Base-by-base conservation (phyloP, 2,888 invertebrate genomes). In the Cephus pygmeus region DNA sequence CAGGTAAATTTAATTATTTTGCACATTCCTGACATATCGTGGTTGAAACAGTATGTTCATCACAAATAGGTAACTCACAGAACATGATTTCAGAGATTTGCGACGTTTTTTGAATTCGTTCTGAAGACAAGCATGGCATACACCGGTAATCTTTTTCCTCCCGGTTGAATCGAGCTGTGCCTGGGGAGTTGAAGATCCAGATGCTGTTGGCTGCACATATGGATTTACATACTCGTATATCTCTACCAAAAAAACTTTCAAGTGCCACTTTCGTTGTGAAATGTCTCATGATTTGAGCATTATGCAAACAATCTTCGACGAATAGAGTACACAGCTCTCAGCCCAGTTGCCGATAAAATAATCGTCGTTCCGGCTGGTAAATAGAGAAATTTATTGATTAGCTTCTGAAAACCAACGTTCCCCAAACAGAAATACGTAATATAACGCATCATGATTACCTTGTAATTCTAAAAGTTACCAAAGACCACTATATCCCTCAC, bases 91-190 rank as follows among this genome's bases (percentile, higher is more conserved):
- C 56, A 73, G 34, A 75, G 77, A 73, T 76, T 80, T 79, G 73
- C 77, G 77, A 79, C 75, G 76, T 75, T 80, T 80, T 76, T 80
- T 77, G 75, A 77, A 79, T 77, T 79, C 75, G 73, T 69, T 79
- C 69, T 79, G 77, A 68, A 77, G 76, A 73, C 80, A 80, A 80
- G 34, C 73, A 79, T 77, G 69, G 40, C 79, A 80, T 80, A 75
- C 68, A 74, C 76, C 79, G 77, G 75, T 75, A 76, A 79, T 79
- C 34, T 77, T 80, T 79, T 81, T 80, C 79, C 79, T 75, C 71
- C 76, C 80, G 68, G 75, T 80, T 79, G 79, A 79, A 80, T 81
- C 80, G 77, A 81, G 77, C 76, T 75, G 76, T 80, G 71, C 33
- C 77, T 79, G 75, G 68, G 69, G 76, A 75, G 36, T 78, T 69